Conservation (phyloP, 2,113 vertebrate species). For the Martes martes region DNA sequence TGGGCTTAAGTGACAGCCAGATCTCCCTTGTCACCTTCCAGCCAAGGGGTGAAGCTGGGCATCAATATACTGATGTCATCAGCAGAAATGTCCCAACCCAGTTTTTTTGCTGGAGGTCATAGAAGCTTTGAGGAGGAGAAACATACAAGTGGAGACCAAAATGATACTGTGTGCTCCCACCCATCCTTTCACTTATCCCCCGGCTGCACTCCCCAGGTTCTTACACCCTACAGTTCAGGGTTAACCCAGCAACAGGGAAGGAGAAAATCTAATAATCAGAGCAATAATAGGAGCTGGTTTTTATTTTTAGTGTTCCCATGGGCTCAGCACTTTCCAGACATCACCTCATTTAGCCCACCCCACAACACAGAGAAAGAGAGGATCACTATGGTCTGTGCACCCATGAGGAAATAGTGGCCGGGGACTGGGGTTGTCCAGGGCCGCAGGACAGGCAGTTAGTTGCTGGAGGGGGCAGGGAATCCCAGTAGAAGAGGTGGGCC, state of each 20-base stretch:
- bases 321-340: neutral
- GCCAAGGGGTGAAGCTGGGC: neutral
- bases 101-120: neutral
- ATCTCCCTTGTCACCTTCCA: neutral
- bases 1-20: neutral
- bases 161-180: neutral
- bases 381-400: neutral
- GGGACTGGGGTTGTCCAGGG: neutral
- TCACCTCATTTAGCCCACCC: neutral
- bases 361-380: neutral
- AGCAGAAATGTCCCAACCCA: neutral
- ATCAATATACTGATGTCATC: neutral
- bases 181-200: neutral
- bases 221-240: neutral
- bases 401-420: neutral
- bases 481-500: neutral
- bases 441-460: neutral
- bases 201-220: neutral
- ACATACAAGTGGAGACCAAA: neutral
- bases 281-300: neutral
- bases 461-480: neutral
- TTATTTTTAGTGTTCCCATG: conserved; percentile 6
- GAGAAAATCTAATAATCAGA: neutral
- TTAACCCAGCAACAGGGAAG: neutral
- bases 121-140: neutral